Conservation (phyloP, 2,797 vertebrate genomes). For the Streptopelia turtur region DNA sequence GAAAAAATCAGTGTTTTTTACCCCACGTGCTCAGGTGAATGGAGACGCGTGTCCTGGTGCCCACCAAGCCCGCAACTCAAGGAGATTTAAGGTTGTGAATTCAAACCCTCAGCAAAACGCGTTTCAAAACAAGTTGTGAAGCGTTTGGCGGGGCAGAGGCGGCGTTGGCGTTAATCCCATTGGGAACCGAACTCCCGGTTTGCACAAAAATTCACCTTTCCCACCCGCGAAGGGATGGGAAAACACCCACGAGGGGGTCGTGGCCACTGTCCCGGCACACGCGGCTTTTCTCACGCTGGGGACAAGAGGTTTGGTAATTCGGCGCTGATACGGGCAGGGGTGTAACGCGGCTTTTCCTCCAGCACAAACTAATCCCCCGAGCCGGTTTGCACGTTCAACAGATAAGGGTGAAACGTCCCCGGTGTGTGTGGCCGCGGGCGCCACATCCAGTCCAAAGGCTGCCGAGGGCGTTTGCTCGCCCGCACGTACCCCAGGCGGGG, state of each 20-base stretch:
- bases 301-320: not conserved
- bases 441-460: not conserved
- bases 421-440: fast-evolving
- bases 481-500: fast-evolving
- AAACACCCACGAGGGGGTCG: not conserved
- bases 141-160: not conserved
- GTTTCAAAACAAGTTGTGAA: not conserved
- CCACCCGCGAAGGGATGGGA: not conserved
- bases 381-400: not conserved
- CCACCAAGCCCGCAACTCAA: too few relatives aligned
- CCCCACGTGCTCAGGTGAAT: fast-evolving
- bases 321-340: fast-evolving
- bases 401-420: not conserved
- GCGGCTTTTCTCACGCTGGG: not conserved
- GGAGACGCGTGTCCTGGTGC: not conserved
- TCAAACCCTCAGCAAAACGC: fast-evolving
- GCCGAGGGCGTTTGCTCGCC: fast-evolving
- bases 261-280: not conserved
- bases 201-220: too few relatives aligned
- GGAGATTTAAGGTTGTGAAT: not conserved
- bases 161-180: not conserved
- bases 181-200: not conserved
- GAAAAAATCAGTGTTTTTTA: fast-evolving
- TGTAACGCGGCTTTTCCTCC: not conserved
- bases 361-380: fast-evolving